A percentile compares a stretch with the other conserved stretches of the same genome.
Evolutionary conservation across 2,797 vertebrate genomes (phyloP).

Genomic region (Pantherophis alleghaniensis): DNA sequence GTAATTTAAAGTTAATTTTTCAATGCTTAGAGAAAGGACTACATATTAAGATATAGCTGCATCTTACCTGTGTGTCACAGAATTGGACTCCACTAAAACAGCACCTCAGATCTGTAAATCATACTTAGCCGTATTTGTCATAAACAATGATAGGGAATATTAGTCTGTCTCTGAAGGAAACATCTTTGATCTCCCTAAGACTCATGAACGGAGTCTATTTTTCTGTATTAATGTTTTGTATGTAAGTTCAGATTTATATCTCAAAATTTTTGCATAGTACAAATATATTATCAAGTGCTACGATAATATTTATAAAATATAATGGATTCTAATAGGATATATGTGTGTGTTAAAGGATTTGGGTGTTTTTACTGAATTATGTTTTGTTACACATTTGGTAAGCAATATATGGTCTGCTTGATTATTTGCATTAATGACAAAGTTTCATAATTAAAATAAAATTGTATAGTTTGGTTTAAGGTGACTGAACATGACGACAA

Average conservation of each 20-base stretch:
- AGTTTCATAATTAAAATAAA: constrained; percentile 36
- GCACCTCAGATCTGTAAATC: neutral
- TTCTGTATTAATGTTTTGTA: neutral
- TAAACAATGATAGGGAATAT: neutral
- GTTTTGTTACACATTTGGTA: constrained; percentile 8
- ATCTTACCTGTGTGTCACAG: neutral
- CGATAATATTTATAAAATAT: neutral
- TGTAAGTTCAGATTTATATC: neutral
- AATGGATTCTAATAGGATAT: neutral
- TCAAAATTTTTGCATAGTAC: neutral
- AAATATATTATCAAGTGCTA: neutral
- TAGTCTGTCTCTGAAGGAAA: neutral
- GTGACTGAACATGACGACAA: neutral
- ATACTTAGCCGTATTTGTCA: neutral
- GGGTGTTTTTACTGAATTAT: neutral
- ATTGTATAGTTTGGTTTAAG: constrained; percentile 35
- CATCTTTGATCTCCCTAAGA: neutral
- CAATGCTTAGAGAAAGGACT: neutral
- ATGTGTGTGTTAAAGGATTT: neutral
- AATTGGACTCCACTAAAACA: neutral
- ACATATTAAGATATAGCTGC: neutral
- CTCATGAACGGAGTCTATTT: neutral
- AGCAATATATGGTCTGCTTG: neutral
- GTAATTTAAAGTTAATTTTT: neutral
- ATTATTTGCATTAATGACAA: neutral